phyloP scores from a whole-genome alignment of 2,113 vertebrate genomes.

The Dasyprocta punctata region DNA sequence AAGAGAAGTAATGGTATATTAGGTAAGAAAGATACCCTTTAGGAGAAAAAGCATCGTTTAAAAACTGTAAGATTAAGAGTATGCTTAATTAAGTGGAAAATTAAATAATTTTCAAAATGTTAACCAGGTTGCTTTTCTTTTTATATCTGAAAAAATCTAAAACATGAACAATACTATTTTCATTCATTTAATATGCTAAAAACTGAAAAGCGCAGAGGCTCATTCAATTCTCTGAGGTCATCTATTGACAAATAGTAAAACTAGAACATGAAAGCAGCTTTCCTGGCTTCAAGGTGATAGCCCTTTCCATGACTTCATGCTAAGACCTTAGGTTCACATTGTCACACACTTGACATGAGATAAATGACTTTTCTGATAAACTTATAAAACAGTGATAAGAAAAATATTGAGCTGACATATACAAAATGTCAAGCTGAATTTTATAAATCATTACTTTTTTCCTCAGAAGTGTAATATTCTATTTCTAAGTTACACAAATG shows the following conservation, averaged over 20 bases:
- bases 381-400: neutral
- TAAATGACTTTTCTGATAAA: neutral
- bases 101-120: conserved; percentile 41
- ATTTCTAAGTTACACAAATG: neutral
- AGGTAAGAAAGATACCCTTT: conserved; percentile 2
- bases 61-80: neutral
- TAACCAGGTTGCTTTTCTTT: neutral
- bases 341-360: neutral
- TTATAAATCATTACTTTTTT: neutral
- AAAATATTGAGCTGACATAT: neutral
- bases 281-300: neutral
- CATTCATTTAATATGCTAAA: conserved; percentile 4
- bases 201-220: neutral
- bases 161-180: neutral
- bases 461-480: neutral
- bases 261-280: neutral
- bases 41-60: neutral
- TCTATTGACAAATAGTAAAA: conserved; percentile 20
- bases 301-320: neutral
- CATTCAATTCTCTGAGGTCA: conserved; percentile 9
- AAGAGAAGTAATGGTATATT: neutral
- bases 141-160: neutral
- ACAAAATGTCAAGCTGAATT: neutral
- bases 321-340: neutral
- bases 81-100: neutral